Evolutionary conservation across 1,140 invertebrate genomes (phyloP).

Genomic region (Procambarus clarkii): DNA sequence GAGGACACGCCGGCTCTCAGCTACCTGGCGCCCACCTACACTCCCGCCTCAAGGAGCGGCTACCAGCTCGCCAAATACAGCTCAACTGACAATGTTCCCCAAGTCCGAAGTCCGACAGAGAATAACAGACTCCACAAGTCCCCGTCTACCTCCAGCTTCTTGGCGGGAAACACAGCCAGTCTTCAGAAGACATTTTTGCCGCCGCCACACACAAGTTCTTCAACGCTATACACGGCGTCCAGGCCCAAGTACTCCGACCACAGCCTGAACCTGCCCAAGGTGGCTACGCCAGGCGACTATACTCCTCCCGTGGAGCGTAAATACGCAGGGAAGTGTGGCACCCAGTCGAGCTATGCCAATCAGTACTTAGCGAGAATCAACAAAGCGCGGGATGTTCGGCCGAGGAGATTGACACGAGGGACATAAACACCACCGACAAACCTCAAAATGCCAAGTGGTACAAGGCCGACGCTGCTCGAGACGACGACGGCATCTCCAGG

Average conservation of each 20-base stretch:
- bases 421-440: conserved; percentile 65
- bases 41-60: background rate
- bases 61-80: conserved; percentile 3
- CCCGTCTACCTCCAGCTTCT: conserved; percentile 17
- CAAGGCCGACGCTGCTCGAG: conserved; percentile 2
- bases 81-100: conserved; percentile 42
- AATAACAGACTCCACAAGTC: conserved; percentile 48
- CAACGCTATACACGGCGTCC: background rate
- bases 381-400: conserved; percentile 15
- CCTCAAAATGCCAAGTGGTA: conserved; percentile 14
- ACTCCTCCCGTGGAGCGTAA: conserved; percentile 19
- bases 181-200: conserved; percentile 15
- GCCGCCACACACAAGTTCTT: background rate
- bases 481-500: conserved; percentile 43
- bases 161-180: conserved; percentile 23
- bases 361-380: conserved; percentile 44
- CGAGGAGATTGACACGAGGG: conserved; percentile 61
- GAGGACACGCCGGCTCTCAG: conserved; percentile 52
- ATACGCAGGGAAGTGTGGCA: conserved; percentile 27
- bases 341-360: conserved; percentile 29
- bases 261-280: background rate
- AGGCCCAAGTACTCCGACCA: background rate
- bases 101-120: background rate
- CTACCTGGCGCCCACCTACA: conserved; percentile 37
- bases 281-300: background rate